phyloP scores from a whole-genome alignment of 2,797 vertebrate genomes.

The Iguana delicatissima region DNA sequence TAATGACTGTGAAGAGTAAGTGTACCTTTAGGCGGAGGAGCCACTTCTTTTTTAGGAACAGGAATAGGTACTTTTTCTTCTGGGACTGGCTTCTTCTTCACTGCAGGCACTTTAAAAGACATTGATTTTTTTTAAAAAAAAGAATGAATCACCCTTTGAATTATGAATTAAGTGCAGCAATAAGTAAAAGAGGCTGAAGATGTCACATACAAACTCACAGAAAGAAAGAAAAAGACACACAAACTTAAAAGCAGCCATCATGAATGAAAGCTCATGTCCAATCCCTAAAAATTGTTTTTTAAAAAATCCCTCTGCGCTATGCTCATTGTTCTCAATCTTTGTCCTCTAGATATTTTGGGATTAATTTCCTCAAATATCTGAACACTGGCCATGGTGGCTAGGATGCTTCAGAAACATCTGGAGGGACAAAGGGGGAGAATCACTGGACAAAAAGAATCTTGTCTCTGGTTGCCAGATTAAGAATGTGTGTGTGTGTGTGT shows the following conservation, averaged over 20 bases:
- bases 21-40: conserved; percentile 80
- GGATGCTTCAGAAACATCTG: too few relatives aligned
- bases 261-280: not conserved
- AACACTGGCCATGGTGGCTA: too few relatives aligned
- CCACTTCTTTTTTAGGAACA: conserved; percentile 75
- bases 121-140: conserved; percentile 56
- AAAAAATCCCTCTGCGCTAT: not conserved
- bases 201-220: conserved; percentile 20
- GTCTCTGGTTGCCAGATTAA: too few relatives aligned
- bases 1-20: conserved; percentile 27
- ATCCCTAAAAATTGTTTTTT: not conserved
- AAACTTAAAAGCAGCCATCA: not conserved
- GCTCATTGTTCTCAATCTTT: not conserved
- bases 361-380: too few relatives aligned
- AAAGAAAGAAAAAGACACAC: conserved; percentile 10
- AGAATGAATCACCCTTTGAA: conserved; percentile 41
- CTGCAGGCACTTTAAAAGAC: conserved; percentile 83
- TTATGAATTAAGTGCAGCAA: conserved; percentile 51
- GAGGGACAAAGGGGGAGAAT: too few relatives aligned
- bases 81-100: conserved; percentile 79
- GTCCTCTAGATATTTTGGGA: too few relatives aligned
- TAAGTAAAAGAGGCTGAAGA: conserved; percentile 27
- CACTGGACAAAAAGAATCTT: too few relatives aligned
- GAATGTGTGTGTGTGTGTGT: too few relatives aligned
- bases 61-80: conserved; percentile 74